Evolutionary conservation across 2,888 invertebrate species (phyloP).

Genomic region (Polyommatus icarus): DNA sequence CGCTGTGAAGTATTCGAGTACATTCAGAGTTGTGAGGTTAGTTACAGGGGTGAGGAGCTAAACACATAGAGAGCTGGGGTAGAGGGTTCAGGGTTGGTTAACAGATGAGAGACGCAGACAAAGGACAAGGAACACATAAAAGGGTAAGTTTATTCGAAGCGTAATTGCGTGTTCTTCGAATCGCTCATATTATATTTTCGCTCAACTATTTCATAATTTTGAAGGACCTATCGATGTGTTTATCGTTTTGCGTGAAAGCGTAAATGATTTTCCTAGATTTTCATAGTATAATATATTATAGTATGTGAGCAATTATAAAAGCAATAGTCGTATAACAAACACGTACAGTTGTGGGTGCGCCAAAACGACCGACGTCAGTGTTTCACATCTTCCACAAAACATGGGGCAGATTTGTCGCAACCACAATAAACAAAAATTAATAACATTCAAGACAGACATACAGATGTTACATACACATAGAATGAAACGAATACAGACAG

Average conservation of each 20-base stretch:
- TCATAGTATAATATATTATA: slow-evolving; percentile 71
- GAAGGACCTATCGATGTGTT: slow-evolving; percentile 68
- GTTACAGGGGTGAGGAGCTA: slow-evolving; percentile 78
- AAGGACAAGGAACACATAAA: slow-evolving; percentile 84
- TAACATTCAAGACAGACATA: slow-evolving; percentile 80
- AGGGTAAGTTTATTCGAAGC: slow-evolving; percentile 81
- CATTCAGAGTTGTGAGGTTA: slow-evolving; percentile 77
- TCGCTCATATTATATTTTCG: slow-evolving; percentile 74
- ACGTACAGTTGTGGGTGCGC: slow-evolving; percentile 71
- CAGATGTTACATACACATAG: slow-evolving; percentile 82
- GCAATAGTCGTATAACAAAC: slow-evolving; percentile 78
- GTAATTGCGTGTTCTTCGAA: slow-evolving; percentile 79
- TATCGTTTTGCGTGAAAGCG: slow-evolving; percentile 80
- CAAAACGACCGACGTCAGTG: slow-evolving; percentile 49
- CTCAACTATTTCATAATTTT: slow-evolving; percentile 40
- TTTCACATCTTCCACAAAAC: neutral
- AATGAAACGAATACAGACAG: slow-evolving; percentile 80
- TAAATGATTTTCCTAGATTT: slow-evolving; percentile 80
- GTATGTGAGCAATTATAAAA: slow-evolving; percentile 75
- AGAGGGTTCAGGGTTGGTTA: slow-evolving; percentile 79
- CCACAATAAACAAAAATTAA: slow-evolving; percentile 54
- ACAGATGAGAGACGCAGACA: slow-evolving; percentile 92
- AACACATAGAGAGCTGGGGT: slow-evolving; percentile 80
- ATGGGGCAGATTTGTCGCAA: slow-evolving; percentile 58
- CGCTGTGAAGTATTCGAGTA: slow-evolving; percentile 70